A percentile compares a stretch with the other conserved stretches of the same genome.
Conservation (phyloP, 2,113 vertebrate species). For the Psilopsiagon aurifrons region DNA sequence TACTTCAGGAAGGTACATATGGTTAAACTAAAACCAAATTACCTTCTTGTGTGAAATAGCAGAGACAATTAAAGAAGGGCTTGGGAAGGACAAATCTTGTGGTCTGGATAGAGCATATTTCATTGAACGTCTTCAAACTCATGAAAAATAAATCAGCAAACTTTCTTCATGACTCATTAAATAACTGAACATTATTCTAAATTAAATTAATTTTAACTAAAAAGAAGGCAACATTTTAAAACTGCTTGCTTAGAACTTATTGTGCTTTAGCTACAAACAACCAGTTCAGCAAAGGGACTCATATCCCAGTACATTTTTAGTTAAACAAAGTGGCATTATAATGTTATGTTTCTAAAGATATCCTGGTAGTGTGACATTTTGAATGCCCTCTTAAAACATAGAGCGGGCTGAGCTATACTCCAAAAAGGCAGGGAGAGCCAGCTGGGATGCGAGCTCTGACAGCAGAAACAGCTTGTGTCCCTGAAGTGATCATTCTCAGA, state of each 20-base stretch:
- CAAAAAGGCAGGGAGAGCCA: neutral
- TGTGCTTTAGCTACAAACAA: neutral
- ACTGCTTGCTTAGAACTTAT: neutral
- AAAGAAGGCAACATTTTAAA: neutral
- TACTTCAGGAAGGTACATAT: neutral
- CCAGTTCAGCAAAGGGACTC: neutral
- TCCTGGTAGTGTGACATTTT: neutral
- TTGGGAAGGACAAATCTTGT: neutral
- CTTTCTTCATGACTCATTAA: neutral
- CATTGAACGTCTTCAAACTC: neutral
- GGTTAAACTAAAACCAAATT: conserved; percentile 1
- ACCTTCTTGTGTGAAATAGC: neutral
- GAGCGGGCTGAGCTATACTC: neutral
- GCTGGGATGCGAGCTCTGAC: neutral
- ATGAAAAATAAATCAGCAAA: neutral
- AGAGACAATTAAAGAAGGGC: neutral
- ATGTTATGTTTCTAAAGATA: neutral
- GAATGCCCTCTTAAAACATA: neutral
- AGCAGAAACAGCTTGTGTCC: neutral
- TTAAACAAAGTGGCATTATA: neutral
- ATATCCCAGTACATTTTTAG: neutral
- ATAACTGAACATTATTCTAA: neutral
- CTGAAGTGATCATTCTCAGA: neutral
- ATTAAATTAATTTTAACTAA: neutral
- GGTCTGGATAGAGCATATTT: neutral